Base-by-base conservation (phyloP, 2,888 invertebrate genomes). In the Melanostoma mellinum region DNA sequence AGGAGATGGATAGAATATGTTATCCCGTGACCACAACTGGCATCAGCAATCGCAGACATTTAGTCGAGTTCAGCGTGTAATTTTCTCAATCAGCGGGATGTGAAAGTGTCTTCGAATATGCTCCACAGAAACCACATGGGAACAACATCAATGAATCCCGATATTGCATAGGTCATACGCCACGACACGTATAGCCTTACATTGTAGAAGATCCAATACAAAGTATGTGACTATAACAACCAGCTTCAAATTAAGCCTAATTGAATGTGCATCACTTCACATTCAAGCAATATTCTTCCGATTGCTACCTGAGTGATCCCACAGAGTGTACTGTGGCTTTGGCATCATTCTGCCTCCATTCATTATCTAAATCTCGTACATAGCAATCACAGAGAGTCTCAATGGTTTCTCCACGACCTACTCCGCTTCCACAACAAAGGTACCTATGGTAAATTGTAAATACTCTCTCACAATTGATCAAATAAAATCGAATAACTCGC, bases 401-500 rank as follows among this genome's bases (percentile, higher is more conserved):
- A 68, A 76, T 71, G 58, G 63, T 50, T 58, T 3, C 77, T 4
- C 63, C 67, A 72, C 67, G 76, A 81, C 67, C 76, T 56, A 75
- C 46, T 58, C 58, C 33, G 60, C 67, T 38, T 55, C 58, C 20
- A 73, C 61, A 72, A 72, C 42, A 60, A 60, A 60, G 58, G 33
- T 42, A 30, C 32, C 6, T n/a, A 6, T 50, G 6, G 8, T 56
- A 40, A 3, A 30, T 10, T 20, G 3, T 4, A 30, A 35, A 10
- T 61, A 61, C 42, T 38, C 42, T 52, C 30, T 56, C 71, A 78
- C 74, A 78, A 84, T 78, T 78, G 84, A 84, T 84, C 84, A 84
- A 78, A 84, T 71, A 79, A 78, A 84, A 84, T 78, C 74, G 71
- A 84, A 74, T 71, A 75, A 75, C 74, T 84, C 71, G 68, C 56